Conservation (phyloP, 1,140 invertebrate genomes). For the Scaptodrosophila lebanonensis region DNA sequence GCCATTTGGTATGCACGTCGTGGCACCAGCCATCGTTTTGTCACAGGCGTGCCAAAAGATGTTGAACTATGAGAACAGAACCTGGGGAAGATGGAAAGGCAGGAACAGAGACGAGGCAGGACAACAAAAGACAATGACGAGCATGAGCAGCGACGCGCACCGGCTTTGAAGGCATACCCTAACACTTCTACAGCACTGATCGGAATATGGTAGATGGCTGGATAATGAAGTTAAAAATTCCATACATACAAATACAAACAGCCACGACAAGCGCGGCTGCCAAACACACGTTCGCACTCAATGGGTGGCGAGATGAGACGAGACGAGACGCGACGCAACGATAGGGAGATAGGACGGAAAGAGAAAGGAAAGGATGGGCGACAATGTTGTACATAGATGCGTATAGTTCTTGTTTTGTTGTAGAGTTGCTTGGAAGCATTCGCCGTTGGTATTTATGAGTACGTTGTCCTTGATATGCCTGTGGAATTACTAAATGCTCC, state of each 20-base stretch:
- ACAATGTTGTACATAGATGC: constrained; percentile 14
- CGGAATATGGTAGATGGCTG: constrained; percentile 41
- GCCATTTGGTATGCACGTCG: constrained; percentile 71
- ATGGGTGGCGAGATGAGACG: too few relatives aligned
- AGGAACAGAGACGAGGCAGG: constrained; percentile 33
- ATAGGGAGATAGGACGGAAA: background rate
- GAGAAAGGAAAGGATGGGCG: background rate
- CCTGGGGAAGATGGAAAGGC: too few relatives aligned
- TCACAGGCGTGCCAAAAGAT: constrained; percentile 37
- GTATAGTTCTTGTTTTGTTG: constrained; percentile 46
- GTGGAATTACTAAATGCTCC: constrained; percentile 73
- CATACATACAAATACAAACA: constrained; percentile 69
- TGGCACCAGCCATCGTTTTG: constrained; percentile 30
- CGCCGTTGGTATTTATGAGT: constrained; percentile 74
- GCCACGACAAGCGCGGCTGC: constrained; percentile 24
- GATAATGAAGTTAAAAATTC: constrained; percentile 74
- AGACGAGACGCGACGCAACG: too few relatives aligned
- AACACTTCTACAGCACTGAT: too few relatives aligned
- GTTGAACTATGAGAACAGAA: constrained; percentile 62
- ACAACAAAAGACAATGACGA: background rate
- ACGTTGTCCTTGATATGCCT: constrained; percentile 74
- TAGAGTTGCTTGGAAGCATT: constrained; percentile 54
- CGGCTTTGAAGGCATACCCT: background rate
- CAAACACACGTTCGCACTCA: too few relatives aligned
- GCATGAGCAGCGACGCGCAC: constrained; percentile 37